These are phyloP conservation scores for Zoanthus sociatus DNA, from an alignment of 92 coral and sea anemone species.

Conservation along the genomic window DNA sequence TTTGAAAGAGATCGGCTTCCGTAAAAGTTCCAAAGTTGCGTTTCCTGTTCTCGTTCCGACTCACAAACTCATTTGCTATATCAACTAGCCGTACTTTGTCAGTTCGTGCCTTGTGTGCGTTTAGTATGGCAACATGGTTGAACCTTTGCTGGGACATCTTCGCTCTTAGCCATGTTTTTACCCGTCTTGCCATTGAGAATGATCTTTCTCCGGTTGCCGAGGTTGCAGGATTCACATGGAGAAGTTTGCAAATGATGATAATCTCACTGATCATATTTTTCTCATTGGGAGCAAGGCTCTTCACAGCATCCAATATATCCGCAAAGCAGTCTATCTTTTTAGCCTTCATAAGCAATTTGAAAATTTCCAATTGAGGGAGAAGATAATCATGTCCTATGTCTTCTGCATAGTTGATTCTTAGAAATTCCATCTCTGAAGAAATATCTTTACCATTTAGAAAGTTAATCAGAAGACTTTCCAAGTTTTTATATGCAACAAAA, in stretches of 20 bases:
- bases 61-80: slow-evolving; percentile 60
- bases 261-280: slow-evolving; percentile 60
- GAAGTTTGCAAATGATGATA: slow-evolving; percentile 64
- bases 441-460: slow-evolving; percentile 36
- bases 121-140: slow-evolving; percentile 64
- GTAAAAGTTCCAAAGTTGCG: slow-evolving; percentile 61
- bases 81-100: slow-evolving; percentile 54
- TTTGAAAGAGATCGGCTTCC: slow-evolving; percentile 54
- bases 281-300: slow-evolving; percentile 49
- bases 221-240: slow-evolving; percentile 70
- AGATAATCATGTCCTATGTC: slow-evolving; percentile 59
- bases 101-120: slow-evolving; percentile 70
- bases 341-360: slow-evolving; percentile 61
- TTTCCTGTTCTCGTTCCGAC: slow-evolving; percentile 64
- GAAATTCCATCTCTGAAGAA: slow-evolving; percentile 32
- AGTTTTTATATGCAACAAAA: slow-evolving; percentile 57
- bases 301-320: slow-evolving; percentile 45
- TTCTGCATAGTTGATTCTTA: slow-evolving; percentile 48
- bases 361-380: slow-evolving; percentile 71
- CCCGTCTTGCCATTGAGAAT: slow-evolving; percentile 73
- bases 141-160: slow-evolving; percentile 69
- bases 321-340: slow-evolving; percentile 51
- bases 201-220: slow-evolving; percentile 70
- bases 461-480: slow-evolving; percentile 58
- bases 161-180: slow-evolving; percentile 76